phyloP scores from a whole-genome alignment of 1,140 invertebrate genomes.

The Harlomillsia oculata region DNA sequence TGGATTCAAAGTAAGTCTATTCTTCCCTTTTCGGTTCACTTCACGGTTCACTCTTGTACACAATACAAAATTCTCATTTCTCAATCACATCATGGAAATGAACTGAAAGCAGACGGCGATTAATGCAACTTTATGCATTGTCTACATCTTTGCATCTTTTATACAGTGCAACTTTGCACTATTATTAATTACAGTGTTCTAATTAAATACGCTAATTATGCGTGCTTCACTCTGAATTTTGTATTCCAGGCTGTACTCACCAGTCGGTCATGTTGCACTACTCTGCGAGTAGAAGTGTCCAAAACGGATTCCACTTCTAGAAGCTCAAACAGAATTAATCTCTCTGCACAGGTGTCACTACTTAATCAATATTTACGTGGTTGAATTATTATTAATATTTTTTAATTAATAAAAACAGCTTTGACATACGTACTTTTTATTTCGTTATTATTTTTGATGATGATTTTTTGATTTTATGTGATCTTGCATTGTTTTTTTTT shows the following conservation, averaged over 20 bases:
- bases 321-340: conserved; percentile 31
- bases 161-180: too few relatives aligned
- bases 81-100: too few relatives aligned
- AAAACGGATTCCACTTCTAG: conserved; percentile 30
- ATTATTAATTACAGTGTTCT: not conserved
- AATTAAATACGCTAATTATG: not conserved
- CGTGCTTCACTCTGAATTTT: not conserved
- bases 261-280: conserved; percentile 34
- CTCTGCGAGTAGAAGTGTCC: conserved; percentile 29
- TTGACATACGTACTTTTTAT: not conserved
- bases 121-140: too few relatives aligned
- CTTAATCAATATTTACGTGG: too few relatives aligned
- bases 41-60: too few relatives aligned
- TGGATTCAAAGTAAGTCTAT: conserved; percentile 31
- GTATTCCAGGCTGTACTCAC: conserved; percentile 27
- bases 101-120: too few relatives aligned
- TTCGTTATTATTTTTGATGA: not conserved
- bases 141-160: too few relatives aligned
- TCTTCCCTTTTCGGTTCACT: too few relatives aligned
- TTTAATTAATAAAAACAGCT: not conserved
- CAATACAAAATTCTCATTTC: too few relatives aligned
- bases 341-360: conserved; percentile 14
- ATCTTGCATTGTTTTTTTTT: too few relatives aligned
- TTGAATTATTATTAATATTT: not conserved
- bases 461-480: not conserved